Base-by-base conservation (phyloP, 2,888 invertebrate genomes). In the Danaus chrysippus region DNA sequence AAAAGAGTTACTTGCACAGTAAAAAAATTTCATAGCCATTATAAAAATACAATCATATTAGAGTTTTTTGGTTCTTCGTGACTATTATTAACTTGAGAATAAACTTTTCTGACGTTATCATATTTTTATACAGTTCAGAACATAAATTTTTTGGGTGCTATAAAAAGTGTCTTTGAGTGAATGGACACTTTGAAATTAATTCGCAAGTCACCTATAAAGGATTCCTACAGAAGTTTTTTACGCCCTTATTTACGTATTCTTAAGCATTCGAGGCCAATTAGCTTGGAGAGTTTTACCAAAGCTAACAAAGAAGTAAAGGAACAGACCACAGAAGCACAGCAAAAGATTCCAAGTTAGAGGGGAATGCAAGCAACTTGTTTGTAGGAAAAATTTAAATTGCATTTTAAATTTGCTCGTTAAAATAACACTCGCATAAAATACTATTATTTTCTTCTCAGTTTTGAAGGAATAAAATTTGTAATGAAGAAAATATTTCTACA, bases 381-480 rank as follows among this genome's bases (percentile, higher is more conserved):
- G 82, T 79, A 74, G 77, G 76, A 69, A 77, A 89, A 87, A 82
- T 89, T 87, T 87, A 86, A 85, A 90, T 87, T 88, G 85, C 86
- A 86, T 90, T 89, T 87, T 82, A 87, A 87, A 86, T 84, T 85
- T 74, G 69, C 82, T 85, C 78, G 81, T 84, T 84, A 86, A 82
- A 79, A 82, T 86, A 81, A 71, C 68, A 71, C 69, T 70, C 62
- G 64, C 68, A 71, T 69, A 71, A 71, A 71, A 71, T 72, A 66
- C 66, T 68, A 64, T 70, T 56, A 49, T 49, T 49, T 15, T 15
- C 49, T 12, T 46, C 13, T 46, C 9, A n/a, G 9, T 46, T n/a
- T 46, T 12, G 15, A n/a, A 34, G 23, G 23, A 34, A 34, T 34
- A 34, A 34, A 34, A 34, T 34, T 34, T 34, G 23, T 34, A 34